Evolutionary conservation across 2,888 invertebrate species (phyloP), one percentile per base, ranked within the genome.

Genomic region (Hydrotaea cyrtoneurina): DNA sequence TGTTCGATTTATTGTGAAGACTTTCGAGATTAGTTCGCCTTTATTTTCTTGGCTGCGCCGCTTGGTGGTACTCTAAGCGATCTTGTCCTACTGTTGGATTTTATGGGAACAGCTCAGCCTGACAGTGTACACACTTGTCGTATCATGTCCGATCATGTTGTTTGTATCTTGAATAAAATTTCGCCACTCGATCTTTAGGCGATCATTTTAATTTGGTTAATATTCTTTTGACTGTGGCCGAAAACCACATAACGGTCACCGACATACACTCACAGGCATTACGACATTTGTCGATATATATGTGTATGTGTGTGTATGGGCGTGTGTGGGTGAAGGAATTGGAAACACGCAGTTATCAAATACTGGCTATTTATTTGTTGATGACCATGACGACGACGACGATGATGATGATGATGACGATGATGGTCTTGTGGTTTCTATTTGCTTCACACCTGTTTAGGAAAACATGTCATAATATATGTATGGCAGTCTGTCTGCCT

Each of bases 151-250:
- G 13, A 50, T n/a, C 13, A 50, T 21, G 4, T 59, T 11, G 62
- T 62, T 8, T 13, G 62, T 62, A 11, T 31, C 62, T 62, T 62
- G 31, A 0, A n/a, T n/a, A n/a, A 62, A 26, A 31, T 31, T 15
- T n/a, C 23, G n/a, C 31, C 62, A 62, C 31, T 31, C 31, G 62
- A 62, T 62, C 31, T 62, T 71, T 71, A 50, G n/a, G 53, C 50
- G 71, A 53, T 71, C 71, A 71, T 53, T 53, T 71, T 71, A 71
- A 71, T 71, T 50, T 71, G 71, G 71, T 71, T 71, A 71, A 71
- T 26, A 62, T 10, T 62, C 31, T 31, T 26, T 31, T 31, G 31
- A 31, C 62, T 59, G n/a, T 62, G 31, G n/a, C 62, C 62, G 26
- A 31, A 62, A 62, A 62, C 62, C 62, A 31, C 62, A 62, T n/a